A percentile compares a stretch with the other conserved stretches of the same genome.
Conservation (phyloP, 2,113 vertebrate species). For the Erpornis zantholeuca region DNA sequence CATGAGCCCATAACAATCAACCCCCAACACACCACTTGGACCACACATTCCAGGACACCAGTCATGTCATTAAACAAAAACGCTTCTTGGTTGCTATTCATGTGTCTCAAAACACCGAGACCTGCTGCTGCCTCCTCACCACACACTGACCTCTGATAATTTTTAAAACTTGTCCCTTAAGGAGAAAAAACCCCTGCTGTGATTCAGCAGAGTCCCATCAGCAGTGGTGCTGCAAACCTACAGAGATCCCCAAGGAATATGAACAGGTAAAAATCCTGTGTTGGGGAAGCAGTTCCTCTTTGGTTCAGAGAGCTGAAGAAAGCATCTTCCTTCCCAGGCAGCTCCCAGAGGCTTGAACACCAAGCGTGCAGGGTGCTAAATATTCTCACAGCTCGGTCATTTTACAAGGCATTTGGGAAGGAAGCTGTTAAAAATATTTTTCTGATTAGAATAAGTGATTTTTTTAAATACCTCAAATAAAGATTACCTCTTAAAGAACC, state of each 20-base stretch:
- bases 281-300: neutral
- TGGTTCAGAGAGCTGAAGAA: neutral
- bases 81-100: fast-evolving
- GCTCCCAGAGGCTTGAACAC: neutral
- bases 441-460: neutral
- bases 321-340: neutral
- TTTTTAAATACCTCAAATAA: neutral
- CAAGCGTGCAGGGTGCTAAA: neutral
- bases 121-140: neutral
- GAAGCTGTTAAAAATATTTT: constrained; percentile 18
- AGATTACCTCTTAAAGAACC: constrained; percentile 2
- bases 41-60: neutral
- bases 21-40: neutral
- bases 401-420: neutral
- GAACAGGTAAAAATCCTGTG: neutral
- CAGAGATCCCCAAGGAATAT: neutral
- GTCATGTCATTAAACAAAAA: neutral
- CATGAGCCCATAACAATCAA: neutral
- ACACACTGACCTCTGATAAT: neutral
- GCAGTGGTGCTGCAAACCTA: neutral
- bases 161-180: neutral
- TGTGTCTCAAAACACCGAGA: fast-evolving
- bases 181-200: neutral
- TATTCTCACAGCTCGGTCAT: neutral
- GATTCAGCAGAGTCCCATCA: neutral